Evolutionary conservation across 2,113 vertebrate genomes (phyloP).

Genomic region (Hemibagrus wyckioides): DNA sequence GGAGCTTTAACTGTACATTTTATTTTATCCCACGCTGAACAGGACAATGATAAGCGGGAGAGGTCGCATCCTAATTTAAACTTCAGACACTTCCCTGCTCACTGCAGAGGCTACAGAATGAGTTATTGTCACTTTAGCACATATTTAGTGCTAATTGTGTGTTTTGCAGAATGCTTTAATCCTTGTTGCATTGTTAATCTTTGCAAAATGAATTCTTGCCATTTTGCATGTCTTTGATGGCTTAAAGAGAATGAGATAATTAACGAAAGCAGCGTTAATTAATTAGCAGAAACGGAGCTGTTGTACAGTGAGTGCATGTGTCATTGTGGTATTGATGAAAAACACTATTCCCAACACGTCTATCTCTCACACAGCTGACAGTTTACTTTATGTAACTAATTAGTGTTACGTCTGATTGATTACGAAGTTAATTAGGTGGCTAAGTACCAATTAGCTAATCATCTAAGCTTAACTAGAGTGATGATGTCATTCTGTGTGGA

Average conservation of each 20-base stretch:
- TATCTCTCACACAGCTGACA: conserved; percentile 32
- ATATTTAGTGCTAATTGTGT: conserved; percentile 7
- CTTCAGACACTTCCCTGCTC: not conserved
- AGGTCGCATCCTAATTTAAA: not conserved
- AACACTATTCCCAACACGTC: conserved; percentile 26
- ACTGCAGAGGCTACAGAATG: not conserved
- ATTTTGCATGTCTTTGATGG: conserved; percentile 42
- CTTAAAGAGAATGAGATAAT: conserved; percentile 37
- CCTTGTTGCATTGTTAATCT: conserved; percentile 12
- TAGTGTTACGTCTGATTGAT: conserved; percentile 53
- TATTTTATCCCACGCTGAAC: not conserved
- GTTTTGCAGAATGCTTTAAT: not conserved
- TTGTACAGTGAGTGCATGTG: conserved; percentile 16
- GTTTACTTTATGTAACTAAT: conserved; percentile 44
- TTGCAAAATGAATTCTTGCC: conserved; percentile 24
- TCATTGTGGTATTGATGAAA: conserved; percentile 31
- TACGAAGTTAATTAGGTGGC: conserved; percentile 53
- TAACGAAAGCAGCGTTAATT: conserved; percentile 42
- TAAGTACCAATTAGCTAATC: conserved; percentile 53
- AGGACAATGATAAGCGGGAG: not conserved
- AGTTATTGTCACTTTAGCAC: conserved; percentile 14
- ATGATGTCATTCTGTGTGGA: conserved; percentile 38
- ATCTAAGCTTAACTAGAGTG: conserved; percentile 39
- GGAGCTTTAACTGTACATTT: not conserved
- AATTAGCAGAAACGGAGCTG: conserved; percentile 20